phyloP scores from a whole-genome alignment of 2,797 vertebrate genomes.

The Poecilia picta region DNA sequence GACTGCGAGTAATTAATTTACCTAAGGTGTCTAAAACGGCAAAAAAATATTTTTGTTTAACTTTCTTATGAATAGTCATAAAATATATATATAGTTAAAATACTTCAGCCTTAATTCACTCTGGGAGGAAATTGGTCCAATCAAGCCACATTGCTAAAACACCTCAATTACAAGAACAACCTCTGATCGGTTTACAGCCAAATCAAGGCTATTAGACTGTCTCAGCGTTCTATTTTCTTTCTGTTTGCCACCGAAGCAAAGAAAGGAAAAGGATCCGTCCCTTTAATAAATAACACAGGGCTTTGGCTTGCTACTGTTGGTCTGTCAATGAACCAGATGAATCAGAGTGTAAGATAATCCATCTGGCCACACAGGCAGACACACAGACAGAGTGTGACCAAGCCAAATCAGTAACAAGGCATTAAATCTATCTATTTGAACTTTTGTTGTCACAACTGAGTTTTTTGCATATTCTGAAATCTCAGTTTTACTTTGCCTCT shows the following conservation, averaged over 20 bases:
- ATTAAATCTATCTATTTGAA: constrained; percentile 15
- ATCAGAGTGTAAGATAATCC: constrained; percentile 70
- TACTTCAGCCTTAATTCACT: neutral
- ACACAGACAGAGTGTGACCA: constrained; percentile 25
- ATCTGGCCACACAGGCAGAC: constrained; percentile 28
- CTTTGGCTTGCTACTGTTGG: constrained; percentile 45
- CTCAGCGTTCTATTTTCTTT: constrained; percentile 33
- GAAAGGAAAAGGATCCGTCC: constrained; percentile 66
- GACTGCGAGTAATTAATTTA: neutral
- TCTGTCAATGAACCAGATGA: constrained; percentile 58
- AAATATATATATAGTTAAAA: neutral
- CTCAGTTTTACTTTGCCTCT: neutral
- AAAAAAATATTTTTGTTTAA: neutral
- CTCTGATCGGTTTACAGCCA: constrained; percentile 44
- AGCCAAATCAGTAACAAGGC: constrained; percentile 38
- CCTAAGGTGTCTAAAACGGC: neutral
- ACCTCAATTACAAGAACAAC: constrained; percentile 21
- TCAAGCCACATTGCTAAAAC: constrained; percentile 5
- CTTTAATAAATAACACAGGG: constrained; percentile 72
- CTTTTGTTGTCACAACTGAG: constrained; percentile 18
- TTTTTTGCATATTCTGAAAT: neutral
- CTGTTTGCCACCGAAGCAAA: constrained; percentile 54
- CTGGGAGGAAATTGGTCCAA: neutral
- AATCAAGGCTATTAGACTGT: constrained; percentile 48
- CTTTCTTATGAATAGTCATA: neutral